Conservation (phyloP, 2,888 invertebrate genomes). For the Epinotia ramella region DNA sequence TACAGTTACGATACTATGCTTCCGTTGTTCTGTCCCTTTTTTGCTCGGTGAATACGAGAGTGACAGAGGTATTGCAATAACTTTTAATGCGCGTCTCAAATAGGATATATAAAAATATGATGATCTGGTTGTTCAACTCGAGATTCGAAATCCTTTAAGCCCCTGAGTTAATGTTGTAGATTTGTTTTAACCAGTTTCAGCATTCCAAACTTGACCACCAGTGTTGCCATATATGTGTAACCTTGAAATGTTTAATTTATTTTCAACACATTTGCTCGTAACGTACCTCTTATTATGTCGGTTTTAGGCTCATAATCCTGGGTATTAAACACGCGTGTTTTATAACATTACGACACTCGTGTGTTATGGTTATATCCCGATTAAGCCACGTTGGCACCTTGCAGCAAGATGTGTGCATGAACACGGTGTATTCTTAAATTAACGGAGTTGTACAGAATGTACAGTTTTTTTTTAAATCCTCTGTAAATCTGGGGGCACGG, state of each 20-base stretch:
- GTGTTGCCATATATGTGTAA: neutral
- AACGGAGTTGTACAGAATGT: too few relatives aligned
- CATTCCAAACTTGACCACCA: constrained; percentile 15
- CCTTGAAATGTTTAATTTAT: neutral
- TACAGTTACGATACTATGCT: constrained; percentile 38
- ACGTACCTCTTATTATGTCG: too few relatives aligned
- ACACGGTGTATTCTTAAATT: too few relatives aligned
- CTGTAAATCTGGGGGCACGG: too few relatives aligned
- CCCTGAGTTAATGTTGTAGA: constrained; percentile 13
- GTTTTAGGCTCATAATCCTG: too few relatives aligned
- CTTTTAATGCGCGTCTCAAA: constrained; percentile 25
- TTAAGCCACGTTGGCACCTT: too few relatives aligned
- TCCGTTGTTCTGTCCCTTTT: constrained; percentile 30
- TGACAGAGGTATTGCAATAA: constrained; percentile 26
- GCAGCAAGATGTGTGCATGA: too few relatives aligned
- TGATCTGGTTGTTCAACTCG: constrained; percentile 21
- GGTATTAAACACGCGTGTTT: too few relatives aligned
- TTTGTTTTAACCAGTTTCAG: constrained; percentile 9
- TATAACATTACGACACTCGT: too few relatives aligned
- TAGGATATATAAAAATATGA: constrained; percentile 26
- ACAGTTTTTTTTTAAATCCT: too few relatives aligned
- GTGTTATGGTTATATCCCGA: too few relatives aligned
- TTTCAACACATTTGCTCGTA: too few relatives aligned
- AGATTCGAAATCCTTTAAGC: constrained; percentile 24
- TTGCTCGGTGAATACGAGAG: constrained; percentile 10